Conservation (phyloP, 2,113 vertebrate genomes). For the Dermatemys mawii region DNA sequence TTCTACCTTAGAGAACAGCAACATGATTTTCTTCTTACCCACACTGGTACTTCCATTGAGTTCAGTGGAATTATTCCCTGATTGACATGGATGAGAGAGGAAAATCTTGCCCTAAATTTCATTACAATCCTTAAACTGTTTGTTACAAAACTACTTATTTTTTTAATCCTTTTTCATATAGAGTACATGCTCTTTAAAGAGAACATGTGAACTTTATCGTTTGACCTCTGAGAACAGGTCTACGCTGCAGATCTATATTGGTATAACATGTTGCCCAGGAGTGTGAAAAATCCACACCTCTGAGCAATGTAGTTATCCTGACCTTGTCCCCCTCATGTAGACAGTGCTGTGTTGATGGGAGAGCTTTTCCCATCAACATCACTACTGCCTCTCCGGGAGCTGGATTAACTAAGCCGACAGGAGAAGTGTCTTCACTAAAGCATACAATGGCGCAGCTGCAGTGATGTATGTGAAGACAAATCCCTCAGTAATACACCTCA, state of each 20-base stretch:
- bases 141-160: not conserved
- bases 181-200: rapidly evolving
- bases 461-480: no score
- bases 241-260: no score
- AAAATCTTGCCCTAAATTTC: not conserved
- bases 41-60: not conserved
- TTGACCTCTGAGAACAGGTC: not conserved
- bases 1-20: rapidly evolving
- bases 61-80: not conserved
- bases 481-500: not conserved
- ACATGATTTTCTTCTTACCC: not conserved
- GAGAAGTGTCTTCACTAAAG: no score
- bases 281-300: no score
- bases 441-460: no score
- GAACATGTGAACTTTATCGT: not conserved
- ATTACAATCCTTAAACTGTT: not conserved
- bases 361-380: no score
- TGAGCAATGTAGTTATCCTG: no score
- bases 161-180: not conserved
- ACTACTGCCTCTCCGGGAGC: no score
- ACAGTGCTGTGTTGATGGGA: no score
- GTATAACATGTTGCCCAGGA: no score
- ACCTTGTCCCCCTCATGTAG: no score
- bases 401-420: no score
- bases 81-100: not conserved